Evolutionary conservation across 2,113 vertebrate genomes (phyloP).

Genomic region (Actenoides lindsayi): DNA sequence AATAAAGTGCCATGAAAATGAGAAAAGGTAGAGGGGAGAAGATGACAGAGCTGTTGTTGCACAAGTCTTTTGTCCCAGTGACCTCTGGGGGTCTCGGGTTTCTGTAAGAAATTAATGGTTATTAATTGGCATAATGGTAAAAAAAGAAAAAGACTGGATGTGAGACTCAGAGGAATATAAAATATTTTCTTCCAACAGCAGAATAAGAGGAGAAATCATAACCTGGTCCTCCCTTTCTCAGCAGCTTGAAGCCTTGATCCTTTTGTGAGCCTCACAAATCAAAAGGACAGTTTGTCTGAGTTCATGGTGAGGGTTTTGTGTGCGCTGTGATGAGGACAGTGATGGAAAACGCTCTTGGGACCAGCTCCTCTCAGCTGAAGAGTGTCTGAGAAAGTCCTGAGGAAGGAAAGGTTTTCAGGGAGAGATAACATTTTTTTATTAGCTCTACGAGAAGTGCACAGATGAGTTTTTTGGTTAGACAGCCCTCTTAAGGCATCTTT

Average conservation of each 20-base stretch:
- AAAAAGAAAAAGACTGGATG: background rate
- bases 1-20: background rate
- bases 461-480: constrained; percentile 37
- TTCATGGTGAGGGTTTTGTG: background rate
- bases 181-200: background rate
- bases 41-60: background rate
- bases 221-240: background rate
- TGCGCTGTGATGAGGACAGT: background rate
- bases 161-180: background rate
- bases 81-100: background rate
- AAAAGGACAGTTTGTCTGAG: background rate
- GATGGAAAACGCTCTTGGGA: background rate
- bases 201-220: background rate
- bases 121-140: background rate
- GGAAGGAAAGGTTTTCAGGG: background rate
- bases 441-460: accelerated
- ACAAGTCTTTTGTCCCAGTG: background rate
- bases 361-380: background rate
- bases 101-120: background rate
- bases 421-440: background rate
- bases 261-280: background rate
- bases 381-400: background rate
- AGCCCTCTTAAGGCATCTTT: constrained; percentile 49
- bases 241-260: background rate
- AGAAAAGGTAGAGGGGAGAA: background rate